phyloP scores from a whole-genome alignment of 2,797 vertebrate species.

The Enoplosus armatus region DNA sequence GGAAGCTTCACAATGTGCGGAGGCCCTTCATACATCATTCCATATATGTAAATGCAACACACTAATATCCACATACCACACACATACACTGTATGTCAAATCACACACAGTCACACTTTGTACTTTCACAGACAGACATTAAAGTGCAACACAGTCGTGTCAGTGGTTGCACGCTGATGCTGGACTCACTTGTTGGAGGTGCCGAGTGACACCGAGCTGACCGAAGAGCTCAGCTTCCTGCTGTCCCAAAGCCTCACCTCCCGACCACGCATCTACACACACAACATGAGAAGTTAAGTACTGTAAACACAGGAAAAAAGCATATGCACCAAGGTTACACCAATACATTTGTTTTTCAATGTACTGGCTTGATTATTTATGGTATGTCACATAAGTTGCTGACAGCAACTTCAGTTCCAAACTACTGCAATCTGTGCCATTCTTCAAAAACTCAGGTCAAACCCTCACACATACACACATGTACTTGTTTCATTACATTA shows the following conservation, averaged over 20 bases:
- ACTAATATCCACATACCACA: constrained; percentile 35
- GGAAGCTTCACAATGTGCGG: neutral
- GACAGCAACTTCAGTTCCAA: neutral
- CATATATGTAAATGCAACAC: constrained; percentile 37
- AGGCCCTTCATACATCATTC: constrained; percentile 26
- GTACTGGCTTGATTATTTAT: too few species aligned
- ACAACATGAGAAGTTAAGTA: neutral
- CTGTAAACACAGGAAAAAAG: neutral
- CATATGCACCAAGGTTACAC: neutral
- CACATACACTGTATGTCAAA: constrained; percentile 23
- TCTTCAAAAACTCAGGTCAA: neutral
- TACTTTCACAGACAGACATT: constrained; percentile 17
- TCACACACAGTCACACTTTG: constrained; percentile 43
- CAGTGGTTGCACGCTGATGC: constrained; percentile 6
- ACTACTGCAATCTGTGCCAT: neutral
- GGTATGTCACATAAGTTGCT: neutral
- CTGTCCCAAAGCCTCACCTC: constrained; percentile 95
- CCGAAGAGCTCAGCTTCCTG: constrained; percentile 84
- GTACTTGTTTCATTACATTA: neutral
- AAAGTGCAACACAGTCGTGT: constrained; percentile 10
- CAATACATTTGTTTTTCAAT: neutral
- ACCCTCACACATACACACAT: neutral
- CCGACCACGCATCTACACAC: constrained; percentile 88
- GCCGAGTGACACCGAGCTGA: constrained; percentile 85
- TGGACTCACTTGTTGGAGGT: constrained; percentile 90